Percentiles rank a stretch among this genome's conserved stretches.
Conservation (phyloP, 2,797 vertebrate species). For the Tamandua tetradactyla region DNA sequence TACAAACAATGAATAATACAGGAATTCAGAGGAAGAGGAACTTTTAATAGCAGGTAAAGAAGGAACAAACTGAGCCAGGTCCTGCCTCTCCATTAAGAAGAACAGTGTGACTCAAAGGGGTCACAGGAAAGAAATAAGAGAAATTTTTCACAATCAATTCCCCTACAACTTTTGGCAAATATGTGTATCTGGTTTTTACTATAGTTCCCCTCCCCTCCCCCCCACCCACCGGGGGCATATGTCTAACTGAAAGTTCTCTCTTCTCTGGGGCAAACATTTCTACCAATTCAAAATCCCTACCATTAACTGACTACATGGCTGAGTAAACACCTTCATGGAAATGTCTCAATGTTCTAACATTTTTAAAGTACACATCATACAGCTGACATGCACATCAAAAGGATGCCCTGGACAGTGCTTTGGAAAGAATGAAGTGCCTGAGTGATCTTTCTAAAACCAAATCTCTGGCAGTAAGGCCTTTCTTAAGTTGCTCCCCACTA, state of each 20-base stretch:
- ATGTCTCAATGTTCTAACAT: background rate
- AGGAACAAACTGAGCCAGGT: background rate
- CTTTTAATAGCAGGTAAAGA: background rate
- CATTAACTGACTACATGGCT: background rate
- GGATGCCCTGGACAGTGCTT: background rate
- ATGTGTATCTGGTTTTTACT: background rate
- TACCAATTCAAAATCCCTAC: background rate
- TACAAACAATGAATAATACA: background rate
- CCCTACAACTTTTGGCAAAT: conserved; percentile 36
- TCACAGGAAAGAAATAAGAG: background rate
- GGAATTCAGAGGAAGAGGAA: background rate
- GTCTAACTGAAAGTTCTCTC: conserved; percentile 55
- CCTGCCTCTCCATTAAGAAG: background rate
- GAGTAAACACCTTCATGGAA: background rate
- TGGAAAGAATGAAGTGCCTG: background rate
- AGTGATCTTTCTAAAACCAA: background rate
- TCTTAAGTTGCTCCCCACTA: background rate
- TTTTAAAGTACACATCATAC: background rate
- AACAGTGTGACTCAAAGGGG: conserved; percentile 32
- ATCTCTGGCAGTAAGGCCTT: background rate
- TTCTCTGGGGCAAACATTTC: conserved; percentile 14
- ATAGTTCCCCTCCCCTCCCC: background rate
- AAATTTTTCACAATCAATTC: conserved; percentile 44
- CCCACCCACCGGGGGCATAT: background rate
- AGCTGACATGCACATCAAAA: background rate